Evolutionary conservation across 1,140 invertebrate genomes (phyloP).

Genomic region (Plectrocnemia conspersa): DNA sequence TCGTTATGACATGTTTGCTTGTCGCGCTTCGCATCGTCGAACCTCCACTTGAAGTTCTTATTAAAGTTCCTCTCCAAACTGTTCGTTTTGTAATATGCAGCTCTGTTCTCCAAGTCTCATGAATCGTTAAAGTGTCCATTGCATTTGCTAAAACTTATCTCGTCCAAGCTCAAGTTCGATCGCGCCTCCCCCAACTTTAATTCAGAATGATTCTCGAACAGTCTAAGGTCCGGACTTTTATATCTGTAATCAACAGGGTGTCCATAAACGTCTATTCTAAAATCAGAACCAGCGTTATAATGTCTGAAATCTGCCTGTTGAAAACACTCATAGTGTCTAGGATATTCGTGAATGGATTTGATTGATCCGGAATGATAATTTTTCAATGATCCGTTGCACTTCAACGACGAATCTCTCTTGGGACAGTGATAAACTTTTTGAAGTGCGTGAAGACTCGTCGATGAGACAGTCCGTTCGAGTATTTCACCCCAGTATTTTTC

Average conservation of each 20-base stretch:
- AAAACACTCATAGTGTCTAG: constrained; percentile 48
- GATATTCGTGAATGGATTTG: constrained; percentile 36
- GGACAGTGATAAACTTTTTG: constrained; percentile 52
- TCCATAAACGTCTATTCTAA: constrained; percentile 49
- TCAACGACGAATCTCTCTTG: constrained; percentile 41
- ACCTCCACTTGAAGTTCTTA: constrained; percentile 49
- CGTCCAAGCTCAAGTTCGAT: constrained; percentile 50
- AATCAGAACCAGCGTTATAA: constrained; percentile 44
- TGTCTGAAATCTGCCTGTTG: constrained; percentile 45
- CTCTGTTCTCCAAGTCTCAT: constrained; percentile 51
- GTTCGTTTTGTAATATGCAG: constrained; percentile 51
- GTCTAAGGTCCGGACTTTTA: constrained; percentile 48
- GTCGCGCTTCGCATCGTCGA: constrained; percentile 43
- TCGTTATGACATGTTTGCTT: not conserved
- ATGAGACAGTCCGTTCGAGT: constrained; percentile 64
- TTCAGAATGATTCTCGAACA: constrained; percentile 44
- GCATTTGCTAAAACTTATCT: constrained; percentile 49
- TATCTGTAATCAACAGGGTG: constrained; percentile 42
- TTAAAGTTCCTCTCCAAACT: constrained; percentile 49
- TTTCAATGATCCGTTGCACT: constrained; percentile 48
- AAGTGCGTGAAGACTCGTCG: constrained; percentile 61
- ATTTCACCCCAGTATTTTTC: constrained; percentile 76
- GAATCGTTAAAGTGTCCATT: constrained; percentile 49
- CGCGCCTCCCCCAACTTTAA: constrained; percentile 46
- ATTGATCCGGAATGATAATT: constrained; percentile 38